Evolutionary conservation across 2,113 vertebrate species (phyloP).

Genomic region (Pangasianodon gigas): DNA sequence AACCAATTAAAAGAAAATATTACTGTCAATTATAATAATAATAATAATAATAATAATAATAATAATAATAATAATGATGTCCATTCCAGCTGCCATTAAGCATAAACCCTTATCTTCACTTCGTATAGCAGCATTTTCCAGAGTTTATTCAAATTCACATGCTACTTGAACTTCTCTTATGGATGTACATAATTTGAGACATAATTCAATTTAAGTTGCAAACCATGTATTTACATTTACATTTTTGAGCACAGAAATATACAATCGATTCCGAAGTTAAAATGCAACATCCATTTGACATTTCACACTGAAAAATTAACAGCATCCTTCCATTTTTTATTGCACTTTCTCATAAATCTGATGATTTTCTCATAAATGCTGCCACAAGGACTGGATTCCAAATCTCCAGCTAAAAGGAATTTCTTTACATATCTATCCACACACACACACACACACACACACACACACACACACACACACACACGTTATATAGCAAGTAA

Average conservation of each 20-base stretch:
- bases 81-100: neutral
- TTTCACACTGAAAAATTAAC: neutral
- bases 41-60: neutral
- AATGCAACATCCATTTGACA: neutral
- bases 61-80: too few species aligned
- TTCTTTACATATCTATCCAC: neutral
- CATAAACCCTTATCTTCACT: neutral
- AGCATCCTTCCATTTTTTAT: neutral
- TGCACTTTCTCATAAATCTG: neutral
- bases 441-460: neutral
- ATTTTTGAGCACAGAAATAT: neutral
- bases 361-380: neutral
- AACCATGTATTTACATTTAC: neutral
- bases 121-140: neutral
- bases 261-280: neutral
- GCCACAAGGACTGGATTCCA: neutral
- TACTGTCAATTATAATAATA: neutral
- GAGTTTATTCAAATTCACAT: neutral
- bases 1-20: too few species aligned
- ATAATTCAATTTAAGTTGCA: neutral
- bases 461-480: neutral
- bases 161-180: neutral
- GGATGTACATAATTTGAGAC: neutral
- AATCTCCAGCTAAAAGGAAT: neutral
- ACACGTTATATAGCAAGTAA: neutral